phyloP scores from a whole-genome alignment of 2,797 vertebrate species.

The Tokudaia tokunoshimensis region DNA sequence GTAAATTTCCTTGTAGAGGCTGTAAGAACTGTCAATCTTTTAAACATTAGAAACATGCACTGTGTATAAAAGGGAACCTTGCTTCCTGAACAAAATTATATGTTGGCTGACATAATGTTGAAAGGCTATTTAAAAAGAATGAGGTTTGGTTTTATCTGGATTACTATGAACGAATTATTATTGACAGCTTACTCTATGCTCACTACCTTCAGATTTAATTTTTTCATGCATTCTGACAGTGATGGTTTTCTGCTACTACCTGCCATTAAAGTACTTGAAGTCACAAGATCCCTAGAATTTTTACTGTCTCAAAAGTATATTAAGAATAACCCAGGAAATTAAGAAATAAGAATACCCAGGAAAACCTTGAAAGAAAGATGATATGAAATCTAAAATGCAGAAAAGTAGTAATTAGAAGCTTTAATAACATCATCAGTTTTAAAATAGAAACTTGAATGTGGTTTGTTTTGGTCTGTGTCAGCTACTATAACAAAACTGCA shows the following conservation, averaged over 20 bases:
- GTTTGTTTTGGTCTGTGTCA: not conserved
- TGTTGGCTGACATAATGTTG: not conserved
- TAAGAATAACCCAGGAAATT: not conserved
- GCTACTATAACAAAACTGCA: not conserved
- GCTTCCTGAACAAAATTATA: not conserved
- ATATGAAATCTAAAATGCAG: not conserved
- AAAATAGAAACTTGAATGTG: not conserved
- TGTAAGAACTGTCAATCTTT: not conserved
- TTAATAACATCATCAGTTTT: slow-evolving; percentile 9
- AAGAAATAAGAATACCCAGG: not conserved
- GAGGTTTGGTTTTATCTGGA: not conserved
- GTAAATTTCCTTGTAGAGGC: not conserved
- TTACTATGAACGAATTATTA: not conserved
- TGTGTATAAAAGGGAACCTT: not conserved
- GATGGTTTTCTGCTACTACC: not conserved
- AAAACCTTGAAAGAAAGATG: not conserved
- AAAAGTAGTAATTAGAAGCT: not conserved
- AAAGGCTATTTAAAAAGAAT: not conserved
- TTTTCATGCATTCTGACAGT: not conserved
- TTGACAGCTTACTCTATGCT: not conserved
- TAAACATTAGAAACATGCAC: not conserved
- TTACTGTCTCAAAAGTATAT: not conserved
- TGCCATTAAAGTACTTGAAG: not conserved
- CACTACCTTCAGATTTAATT: not conserved
- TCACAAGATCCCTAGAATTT: not conserved